Evolutionary conservation across 2,113 vertebrate genomes (phyloP), one percentile per base, ranked within the genome.

Genomic region (Saguinus imperator): DNA sequence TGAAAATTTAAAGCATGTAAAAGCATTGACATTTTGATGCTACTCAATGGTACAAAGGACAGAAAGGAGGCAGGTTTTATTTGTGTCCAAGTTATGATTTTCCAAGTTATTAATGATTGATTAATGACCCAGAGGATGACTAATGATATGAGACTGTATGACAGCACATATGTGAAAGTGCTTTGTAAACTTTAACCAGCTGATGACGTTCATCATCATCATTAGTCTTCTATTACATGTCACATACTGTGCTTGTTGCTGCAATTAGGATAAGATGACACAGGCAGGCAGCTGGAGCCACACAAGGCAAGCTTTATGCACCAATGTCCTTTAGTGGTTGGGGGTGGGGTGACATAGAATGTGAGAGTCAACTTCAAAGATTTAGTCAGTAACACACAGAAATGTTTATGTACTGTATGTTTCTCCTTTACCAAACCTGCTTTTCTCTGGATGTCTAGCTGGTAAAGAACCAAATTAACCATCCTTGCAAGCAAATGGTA

Each of bases 31-130:
- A 3, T 55, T 82, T 87, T 75, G 55, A 80, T 55, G 43, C 85
- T 68, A 85, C 29, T 35, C 43, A 76, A 70, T 20, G 57, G 32
- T 18, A 45, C n/a, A 75, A 70, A 84, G 45, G 58, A 87, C 5
- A 92, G 32, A 88, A 32, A 90, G 48, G 17, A 25, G 77, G 2
- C 70, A 57, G 92, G 50, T 14, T 37, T 73, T 95, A 37, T 87
- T 89, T 52, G 52, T 52, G 52, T 89, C 50, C 45, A 91, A 70
- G 37, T 82, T 81, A 79, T 48, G 90, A 79, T n/a, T 55, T 86
- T 86, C n/a, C 57, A 77, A 86, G 50, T 86, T 92, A 86, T 55
- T 91, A 91, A 52, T 89, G 87, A 76, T 50, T 92, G 27, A 68
- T 76, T 87, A 75, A 90, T 55, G 48, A 79, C 35, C 14, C 45